A percentile compares a stretch with the other conserved stretches of the same genome.
Evolutionary conservation across 1,140 invertebrate genomes (phyloP).

Genomic region (Mercenaria mercenaria): DNA sequence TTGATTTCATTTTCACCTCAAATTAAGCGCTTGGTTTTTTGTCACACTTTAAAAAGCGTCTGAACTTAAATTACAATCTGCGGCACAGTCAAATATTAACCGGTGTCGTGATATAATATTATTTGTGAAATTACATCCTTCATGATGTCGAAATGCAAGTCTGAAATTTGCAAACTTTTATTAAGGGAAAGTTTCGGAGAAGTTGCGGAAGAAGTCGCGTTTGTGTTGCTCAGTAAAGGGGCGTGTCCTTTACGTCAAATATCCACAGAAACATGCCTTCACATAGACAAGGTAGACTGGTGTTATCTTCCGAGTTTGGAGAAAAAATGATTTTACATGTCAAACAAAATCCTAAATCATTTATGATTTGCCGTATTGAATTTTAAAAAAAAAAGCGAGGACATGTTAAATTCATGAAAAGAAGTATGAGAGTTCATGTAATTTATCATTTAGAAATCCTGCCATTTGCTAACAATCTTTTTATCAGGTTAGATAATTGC

Average conservation of each 20-base stretch:
- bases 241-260: slow-evolving; percentile 31
- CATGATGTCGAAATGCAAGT: slow-evolving; percentile 29
- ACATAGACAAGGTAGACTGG: slow-evolving; percentile 37
- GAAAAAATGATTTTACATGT: too few species aligned
- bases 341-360: too few species aligned
- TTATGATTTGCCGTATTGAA: too few species aligned
- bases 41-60: not conserved
- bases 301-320: too few species aligned
- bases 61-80: not conserved
- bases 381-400: too few species aligned
- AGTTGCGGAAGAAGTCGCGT: slow-evolving; percentile 23
- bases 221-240: not conserved
- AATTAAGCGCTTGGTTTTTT: not conserved
- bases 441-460: too few species aligned
- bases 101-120: not conserved
- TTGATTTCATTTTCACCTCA: not conserved
- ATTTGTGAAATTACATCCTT: not conserved
- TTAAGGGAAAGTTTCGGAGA: slow-evolving; percentile 49
- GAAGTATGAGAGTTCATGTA: too few species aligned
- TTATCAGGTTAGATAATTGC: too few species aligned
- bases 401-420: too few species aligned
- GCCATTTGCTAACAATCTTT: too few species aligned
- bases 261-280: not conserved
- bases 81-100: not conserved
- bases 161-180: slow-evolving; percentile 8